These are phyloP conservation scores for Coccyzus lansbergi DNA, from an alignment of 2,797 vertebrate species.

Conservation along the genomic window DNA sequence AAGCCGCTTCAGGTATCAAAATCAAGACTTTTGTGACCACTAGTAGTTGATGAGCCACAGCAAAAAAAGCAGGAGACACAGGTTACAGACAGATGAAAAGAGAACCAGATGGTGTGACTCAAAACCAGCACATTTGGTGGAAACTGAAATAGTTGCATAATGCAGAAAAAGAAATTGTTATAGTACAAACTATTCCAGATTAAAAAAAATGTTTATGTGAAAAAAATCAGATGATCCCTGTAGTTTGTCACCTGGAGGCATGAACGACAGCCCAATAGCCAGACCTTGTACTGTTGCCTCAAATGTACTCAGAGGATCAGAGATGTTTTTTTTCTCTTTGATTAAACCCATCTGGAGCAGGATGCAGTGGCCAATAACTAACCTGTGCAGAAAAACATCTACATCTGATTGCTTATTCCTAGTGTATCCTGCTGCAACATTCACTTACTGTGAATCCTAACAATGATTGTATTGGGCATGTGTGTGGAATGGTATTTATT, in stretches of 20 bases:
- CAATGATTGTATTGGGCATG: not conserved
- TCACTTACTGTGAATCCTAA: not conserved
- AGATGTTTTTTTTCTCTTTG: not conserved
- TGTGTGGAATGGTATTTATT: not conserved
- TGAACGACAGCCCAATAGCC: not conserved
- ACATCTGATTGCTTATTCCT: conserved; percentile 5
- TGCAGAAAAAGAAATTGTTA: conserved; percentile 10
- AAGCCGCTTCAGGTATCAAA: conserved; percentile 29
- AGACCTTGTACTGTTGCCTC: not conserved
- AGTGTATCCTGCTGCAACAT: not conserved
- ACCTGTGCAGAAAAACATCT: not conserved
- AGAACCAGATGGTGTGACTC: conserved; percentile 23
- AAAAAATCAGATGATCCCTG: conserved; percentile 26
- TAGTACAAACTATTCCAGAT: not conserved
- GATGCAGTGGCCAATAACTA: not conserved
- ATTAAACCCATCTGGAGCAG: not conserved
- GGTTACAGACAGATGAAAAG: not conserved
- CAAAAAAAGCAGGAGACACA: not conserved
- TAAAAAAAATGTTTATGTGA: conserved; percentile 7
- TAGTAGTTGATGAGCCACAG: conserved; percentile 20
- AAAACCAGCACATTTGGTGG: not conserved
- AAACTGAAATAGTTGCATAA: conserved; percentile 20
- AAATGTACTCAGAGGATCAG: not conserved
- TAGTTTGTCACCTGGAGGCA: conserved; percentile 13
- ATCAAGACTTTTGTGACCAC: not conserved